phyloP scores from a whole-genome alignment of 2,888 invertebrate species.

The Branchellion lobata region DNA sequence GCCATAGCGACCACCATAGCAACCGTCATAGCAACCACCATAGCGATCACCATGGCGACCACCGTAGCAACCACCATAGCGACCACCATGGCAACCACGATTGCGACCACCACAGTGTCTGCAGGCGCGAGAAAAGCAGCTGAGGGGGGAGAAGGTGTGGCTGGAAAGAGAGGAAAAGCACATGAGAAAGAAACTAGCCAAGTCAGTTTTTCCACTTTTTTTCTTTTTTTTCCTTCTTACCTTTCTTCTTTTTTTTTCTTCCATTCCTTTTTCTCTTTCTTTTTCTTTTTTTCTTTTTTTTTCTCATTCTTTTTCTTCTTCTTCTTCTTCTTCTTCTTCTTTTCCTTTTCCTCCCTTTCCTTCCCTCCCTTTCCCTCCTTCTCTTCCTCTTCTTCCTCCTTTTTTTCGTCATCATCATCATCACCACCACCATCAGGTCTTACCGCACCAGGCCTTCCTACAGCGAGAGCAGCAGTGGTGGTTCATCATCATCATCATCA shows the following conservation, averaged over 20 bases:
- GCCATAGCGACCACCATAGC: too few relatives aligned
- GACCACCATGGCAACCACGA: neutral
- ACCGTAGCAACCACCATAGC: too few relatives aligned
- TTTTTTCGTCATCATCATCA: neutral
- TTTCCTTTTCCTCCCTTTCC: neutral
- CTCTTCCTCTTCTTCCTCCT: too few relatives aligned
- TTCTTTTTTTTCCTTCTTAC: too few relatives aligned
- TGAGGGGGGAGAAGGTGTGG: constrained; percentile 8
- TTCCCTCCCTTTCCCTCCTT: neutral
- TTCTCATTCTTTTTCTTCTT: too few relatives aligned
- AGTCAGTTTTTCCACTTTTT: too few relatives aligned
- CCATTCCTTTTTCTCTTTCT: too few relatives aligned
- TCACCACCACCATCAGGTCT: neutral
- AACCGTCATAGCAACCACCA: too few relatives aligned
- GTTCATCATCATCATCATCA: constrained; percentile 13
- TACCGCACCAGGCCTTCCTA: constrained; percentile 5
- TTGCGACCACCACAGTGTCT: neutral
- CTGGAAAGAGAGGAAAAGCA: neutral
- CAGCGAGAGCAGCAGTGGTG: constrained; percentile 12
- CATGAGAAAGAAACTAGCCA: neutral
- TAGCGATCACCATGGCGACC: too few relatives aligned
- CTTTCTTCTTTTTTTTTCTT: too few relatives aligned
- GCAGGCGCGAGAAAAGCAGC: constrained; percentile 1
- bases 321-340: neutral
- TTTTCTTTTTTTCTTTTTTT: neutral